Percentiles rank a stretch among this genome's conserved stretches.
These are phyloP conservation scores for Pipra filicauda DNA, from an alignment of 2,113 vertebrate genomes.

Conservation along the genomic window DNA sequence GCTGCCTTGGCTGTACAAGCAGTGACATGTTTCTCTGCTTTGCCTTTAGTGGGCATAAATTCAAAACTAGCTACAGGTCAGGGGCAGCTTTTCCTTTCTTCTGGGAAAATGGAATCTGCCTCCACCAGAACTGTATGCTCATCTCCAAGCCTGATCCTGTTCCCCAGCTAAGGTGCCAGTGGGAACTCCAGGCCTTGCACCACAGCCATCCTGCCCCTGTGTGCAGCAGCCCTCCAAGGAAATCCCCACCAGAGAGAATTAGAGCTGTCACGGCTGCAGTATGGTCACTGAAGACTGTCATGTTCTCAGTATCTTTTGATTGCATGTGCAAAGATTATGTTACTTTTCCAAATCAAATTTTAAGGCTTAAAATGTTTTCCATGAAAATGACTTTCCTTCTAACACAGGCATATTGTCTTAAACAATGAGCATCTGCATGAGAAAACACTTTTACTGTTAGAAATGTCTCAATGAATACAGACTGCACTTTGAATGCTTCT, in stretches of 20 bases:
- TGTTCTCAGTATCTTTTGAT: neutral
- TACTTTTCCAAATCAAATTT: neutral
- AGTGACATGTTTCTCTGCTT: neutral
- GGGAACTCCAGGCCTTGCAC: neutral
- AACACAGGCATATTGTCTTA: neutral
- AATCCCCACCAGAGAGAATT: neutral
- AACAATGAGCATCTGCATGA: neutral
- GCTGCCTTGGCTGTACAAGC: neutral
- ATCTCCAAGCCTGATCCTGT: neutral
- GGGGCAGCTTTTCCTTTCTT: neutral
- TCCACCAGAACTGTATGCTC: neutral
- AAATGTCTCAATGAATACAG: neutral
- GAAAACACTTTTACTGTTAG: neutral
- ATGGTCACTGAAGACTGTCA: neutral
- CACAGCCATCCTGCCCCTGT: neutral
- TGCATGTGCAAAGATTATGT: fast-evolving
- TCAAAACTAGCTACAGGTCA: neutral
- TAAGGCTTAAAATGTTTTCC: neutral
- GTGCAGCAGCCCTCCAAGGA: neutral
- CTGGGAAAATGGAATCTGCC: neutral
- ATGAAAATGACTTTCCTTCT: neutral
- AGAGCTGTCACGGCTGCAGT: neutral
- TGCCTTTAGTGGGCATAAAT: neutral
- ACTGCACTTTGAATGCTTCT: neutral
- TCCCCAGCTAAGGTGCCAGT: fast-evolving